A percentile compares a stretch with the other conserved stretches of the same genome.
Conservation (phyloP, 2,888 invertebrate species). For the Cephonodes hylas region DNA sequence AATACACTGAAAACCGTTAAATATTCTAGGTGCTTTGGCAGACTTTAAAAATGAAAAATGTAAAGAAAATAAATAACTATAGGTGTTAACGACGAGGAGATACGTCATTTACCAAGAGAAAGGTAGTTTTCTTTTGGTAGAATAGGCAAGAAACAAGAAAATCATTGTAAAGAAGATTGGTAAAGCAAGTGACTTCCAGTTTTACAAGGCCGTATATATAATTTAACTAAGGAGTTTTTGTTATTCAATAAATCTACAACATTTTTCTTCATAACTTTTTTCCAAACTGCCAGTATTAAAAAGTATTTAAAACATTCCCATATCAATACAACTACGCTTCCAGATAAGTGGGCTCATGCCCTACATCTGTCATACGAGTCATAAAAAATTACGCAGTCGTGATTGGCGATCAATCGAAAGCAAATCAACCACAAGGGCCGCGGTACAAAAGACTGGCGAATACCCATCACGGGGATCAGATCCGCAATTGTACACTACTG, state of each 20-base stretch:
- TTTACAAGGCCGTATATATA: no score
- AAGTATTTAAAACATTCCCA: background rate
- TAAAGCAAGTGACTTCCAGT: no score
- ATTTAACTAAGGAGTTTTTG: background rate
- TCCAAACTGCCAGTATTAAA: background rate
- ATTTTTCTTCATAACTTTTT: background rate
- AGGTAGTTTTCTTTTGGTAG: no score
- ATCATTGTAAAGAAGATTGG: no score
- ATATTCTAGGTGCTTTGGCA: no score
- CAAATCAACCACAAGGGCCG: background rate
- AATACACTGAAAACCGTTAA: no score
- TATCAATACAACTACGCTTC: background rate
- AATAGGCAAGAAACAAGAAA: no score
- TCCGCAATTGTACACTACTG: background rate
- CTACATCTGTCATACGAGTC: background rate
- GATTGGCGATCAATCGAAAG: constrained; percentile 5
- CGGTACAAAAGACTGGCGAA: background rate
- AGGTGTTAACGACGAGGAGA: no score
- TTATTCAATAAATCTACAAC: no score
- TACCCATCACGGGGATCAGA: background rate
- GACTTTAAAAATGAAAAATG: no score
- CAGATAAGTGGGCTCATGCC: background rate
- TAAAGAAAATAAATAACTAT: no score
- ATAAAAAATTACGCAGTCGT: constrained; percentile 8
- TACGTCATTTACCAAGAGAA: no score